phyloP scores from a whole-genome alignment of 2,113 vertebrate species.

The Heliornis fulica region DNA sequence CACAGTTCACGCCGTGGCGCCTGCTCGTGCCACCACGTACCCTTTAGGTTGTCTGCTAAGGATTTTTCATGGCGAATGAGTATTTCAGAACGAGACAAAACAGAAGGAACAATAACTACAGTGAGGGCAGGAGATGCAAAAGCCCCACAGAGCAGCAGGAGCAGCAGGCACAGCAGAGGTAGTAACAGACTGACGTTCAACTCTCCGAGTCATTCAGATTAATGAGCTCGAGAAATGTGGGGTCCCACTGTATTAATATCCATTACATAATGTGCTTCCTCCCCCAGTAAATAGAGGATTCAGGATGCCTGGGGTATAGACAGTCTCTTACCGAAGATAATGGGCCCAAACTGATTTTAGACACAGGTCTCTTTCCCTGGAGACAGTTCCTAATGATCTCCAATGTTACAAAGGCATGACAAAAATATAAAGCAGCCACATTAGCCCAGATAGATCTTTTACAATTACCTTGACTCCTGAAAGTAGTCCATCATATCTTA shows the following conservation, averaged over 20 bases:
- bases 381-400: slow-evolving; percentile 56
- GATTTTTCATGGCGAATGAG: not conserved
- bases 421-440: slow-evolving; percentile 49
- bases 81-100: not conserved
- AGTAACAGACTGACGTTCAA: not conserved
- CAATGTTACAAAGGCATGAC: slow-evolving; percentile 50
- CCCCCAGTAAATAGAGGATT: slow-evolving; percentile 32
- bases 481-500: not conserved
- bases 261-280: slow-evolving; percentile 37
- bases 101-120: not conserved
- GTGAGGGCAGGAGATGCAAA: not conserved
- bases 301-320: slow-evolving; percentile 55
- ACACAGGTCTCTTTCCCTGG: slow-evolving; percentile 51
- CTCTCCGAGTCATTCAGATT: slow-evolving; percentile 30
- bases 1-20: not conserved
- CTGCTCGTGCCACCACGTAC: not conserved
- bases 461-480: slow-evolving; percentile 35
- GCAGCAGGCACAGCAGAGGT: slow-evolving; percentile 41
- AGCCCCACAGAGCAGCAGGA: not conserved
- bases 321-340: slow-evolving; percentile 43
- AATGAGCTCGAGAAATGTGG: slow-evolving; percentile 56
- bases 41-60: not conserved
- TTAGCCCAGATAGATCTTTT: slow-evolving; percentile 33
- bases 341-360: slow-evolving; percentile 61
- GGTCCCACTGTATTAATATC: slow-evolving; percentile 57